Conservation (phyloP, 2,888 invertebrate genomes). For the Lochmaea capreae region DNA sequence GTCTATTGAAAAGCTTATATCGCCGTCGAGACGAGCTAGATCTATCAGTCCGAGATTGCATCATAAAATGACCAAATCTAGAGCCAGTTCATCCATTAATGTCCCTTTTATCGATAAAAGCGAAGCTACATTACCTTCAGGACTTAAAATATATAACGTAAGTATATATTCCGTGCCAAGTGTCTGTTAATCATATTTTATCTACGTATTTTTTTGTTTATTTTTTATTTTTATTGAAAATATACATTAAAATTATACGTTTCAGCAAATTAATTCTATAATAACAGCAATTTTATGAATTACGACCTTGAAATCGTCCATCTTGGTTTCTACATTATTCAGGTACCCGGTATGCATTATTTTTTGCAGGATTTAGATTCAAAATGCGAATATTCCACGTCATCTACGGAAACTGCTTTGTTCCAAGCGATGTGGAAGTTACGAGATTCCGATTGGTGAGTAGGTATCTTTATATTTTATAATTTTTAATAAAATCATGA, state of each 20-base stretch:
- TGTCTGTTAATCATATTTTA: neutral
- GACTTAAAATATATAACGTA: constrained; percentile 13
- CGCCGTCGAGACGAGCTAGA: constrained; percentile 56
- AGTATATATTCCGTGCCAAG: neutral
- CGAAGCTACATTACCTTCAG: constrained; percentile 19
- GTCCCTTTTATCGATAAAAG: constrained; percentile 56
- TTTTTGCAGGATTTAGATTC: constrained; percentile 13
- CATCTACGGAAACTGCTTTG: constrained; percentile 45
- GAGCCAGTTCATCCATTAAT: constrained; percentile 36
- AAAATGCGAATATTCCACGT: constrained; percentile 32
- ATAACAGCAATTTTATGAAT: too few relatives aligned
- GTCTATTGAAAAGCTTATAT: constrained; percentile 52
- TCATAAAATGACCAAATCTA: neutral
- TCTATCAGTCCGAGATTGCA: constrained; percentile 55
- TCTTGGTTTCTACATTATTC: too few relatives aligned
- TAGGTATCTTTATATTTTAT: constrained; percentile 4
- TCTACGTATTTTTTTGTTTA: neutral
- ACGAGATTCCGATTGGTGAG: constrained; percentile 57
- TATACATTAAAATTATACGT: too few relatives aligned
- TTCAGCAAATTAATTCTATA: too few relatives aligned
- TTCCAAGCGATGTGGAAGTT: constrained; percentile 53
- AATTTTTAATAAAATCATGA: neutral
- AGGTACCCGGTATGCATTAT: neutral
- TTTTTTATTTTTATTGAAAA: too few relatives aligned
- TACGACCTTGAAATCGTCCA: too few relatives aligned